Conservation (phyloP, 2,113 vertebrate species). For the Oplegnathus fasciatus region DNA sequence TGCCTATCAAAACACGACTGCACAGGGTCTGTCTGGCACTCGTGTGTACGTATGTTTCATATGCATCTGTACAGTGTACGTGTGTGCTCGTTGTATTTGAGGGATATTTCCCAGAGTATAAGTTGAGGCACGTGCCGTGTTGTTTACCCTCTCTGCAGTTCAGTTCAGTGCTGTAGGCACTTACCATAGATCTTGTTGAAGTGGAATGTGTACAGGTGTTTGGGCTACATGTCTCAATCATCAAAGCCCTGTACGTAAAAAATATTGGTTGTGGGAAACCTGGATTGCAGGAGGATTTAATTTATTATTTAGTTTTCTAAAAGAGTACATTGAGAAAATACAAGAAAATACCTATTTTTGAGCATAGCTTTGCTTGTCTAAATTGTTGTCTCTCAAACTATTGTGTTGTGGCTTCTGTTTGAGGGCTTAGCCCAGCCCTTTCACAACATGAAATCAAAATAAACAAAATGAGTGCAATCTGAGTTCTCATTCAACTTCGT, state of each 20-base stretch:
- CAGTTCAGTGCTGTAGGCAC: constrained; percentile 9
- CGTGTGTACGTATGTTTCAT: constrained; percentile 41
- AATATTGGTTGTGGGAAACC: not conserved
- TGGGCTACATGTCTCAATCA: constrained; percentile 14
- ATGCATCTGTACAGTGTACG: constrained; percentile 34
- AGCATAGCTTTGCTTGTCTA: not conserved
- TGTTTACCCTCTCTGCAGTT: constrained; percentile 31
- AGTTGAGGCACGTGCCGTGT: constrained; percentile 35
- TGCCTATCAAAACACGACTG: constrained; percentile 74
- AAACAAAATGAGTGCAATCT: no score
- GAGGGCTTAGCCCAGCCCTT: no score
- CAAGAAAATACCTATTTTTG: not conserved
- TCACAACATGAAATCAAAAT: no score
- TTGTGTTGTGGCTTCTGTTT: no score
- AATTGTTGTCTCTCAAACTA: not conserved
- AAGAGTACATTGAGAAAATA: not conserved
- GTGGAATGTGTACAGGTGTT: constrained; percentile 48
- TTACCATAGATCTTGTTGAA: constrained; percentile 19
- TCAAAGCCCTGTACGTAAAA: not conserved
- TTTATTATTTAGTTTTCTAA: not conserved
- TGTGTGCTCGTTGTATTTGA: not conserved
- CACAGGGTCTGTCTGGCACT: constrained; percentile 35
- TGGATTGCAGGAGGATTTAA: not conserved
- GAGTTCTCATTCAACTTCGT: no score
- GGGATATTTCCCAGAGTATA: constrained; percentile 27